Base-by-base conservation (phyloP, 1,140 invertebrate genomes). In the Drosophila nikananu region DNA sequence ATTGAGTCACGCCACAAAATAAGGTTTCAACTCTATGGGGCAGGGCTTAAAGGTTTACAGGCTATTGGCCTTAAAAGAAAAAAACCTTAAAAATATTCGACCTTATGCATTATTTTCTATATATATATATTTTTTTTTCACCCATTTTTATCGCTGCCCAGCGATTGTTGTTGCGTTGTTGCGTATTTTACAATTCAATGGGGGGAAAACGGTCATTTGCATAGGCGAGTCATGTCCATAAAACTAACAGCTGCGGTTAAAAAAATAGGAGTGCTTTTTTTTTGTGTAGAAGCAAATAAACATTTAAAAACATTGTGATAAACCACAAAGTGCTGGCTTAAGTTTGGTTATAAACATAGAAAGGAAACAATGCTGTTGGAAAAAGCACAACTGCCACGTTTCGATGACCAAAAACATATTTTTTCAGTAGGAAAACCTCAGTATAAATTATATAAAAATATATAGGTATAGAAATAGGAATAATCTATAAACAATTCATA, bases 161-260 rank as follows among this genome's bases (percentile, higher is more conserved):
- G 27, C 44, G 55, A 62, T n/a, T n/a, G n/a, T n/a, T n/a, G n/a
- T n/a, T 86, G 83, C 61, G 76, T 68, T 76, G 75, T 54, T 79
- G 66, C 76, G 77, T 89, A 89, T 83, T 87, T 86, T 77, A 89
- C 84, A 83, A 89, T 86, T 89, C 80, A 86, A 86, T 89, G 80
- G 80, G 30, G 63, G 68, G 27, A 63, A 39, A 63, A 39, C 13
- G 27, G n/a, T 48, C 83, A 87, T 87, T 86, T 83, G 83, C 80
- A 87, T 86, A 80, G 76, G 76, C 75, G 67, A 60, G 62, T 72
- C 77, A 64, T 74, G 66, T 84, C 62, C 80, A 79, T 65, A 71
- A 35, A 48, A 41, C 37, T 4, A 13, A 71, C 67, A 55, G 27
- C 30, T n/a, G 48, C n/a, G 67, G 63, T n/a, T 13, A 21, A 1